Base-by-base conservation (phyloP, 2,113 vertebrate genomes). In the Tichodroma muraria region DNA sequence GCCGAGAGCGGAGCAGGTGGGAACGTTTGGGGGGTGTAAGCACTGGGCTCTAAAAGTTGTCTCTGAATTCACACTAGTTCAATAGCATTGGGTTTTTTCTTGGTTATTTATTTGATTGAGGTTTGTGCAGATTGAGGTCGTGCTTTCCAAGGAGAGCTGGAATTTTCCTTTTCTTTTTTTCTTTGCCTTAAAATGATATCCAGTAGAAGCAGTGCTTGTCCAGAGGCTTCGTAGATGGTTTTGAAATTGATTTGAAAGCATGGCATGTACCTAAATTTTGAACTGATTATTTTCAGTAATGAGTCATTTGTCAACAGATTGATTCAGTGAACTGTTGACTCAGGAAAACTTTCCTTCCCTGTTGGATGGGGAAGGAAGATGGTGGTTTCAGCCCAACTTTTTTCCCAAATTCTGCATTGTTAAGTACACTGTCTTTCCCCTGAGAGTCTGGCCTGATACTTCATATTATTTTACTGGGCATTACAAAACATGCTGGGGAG, bases 81-180 rank as follows among this genome's bases (percentile, higher is more conserved):
- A 30, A 0, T 40, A 45, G 77, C 3, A 3, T 4, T 27, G 0
- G 0, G 5, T 52, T 57, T n/a, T 80, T 68, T 4, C 47, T 42
- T 33, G 10, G 3, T 44, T 68, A 13, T 49, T 77, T 52, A 31
- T 38, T 59, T 54, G 14, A 3, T 27, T 40, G 35, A 63, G 33
- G 8, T 56, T 80, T 15, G 14, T 42, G 7, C 69, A n/a, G 33
- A 79, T 79, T n/a, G n/a, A n/a, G n/a, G 35, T 11, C 15, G 11
- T 49, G 5, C 71, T 83, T 89, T 70, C 64, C 31, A 61, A 59
- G 59, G 44, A 44, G 10, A 65, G 16, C n/a, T 59, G 44, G 7
- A 57, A 44, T 23, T 50, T 50, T 47, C 22, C 16, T 3, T 18
- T 15, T 52, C 6, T 35, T 27, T 66, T 31, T n/a, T 53, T 20